Evolutionary conservation across 2,113 vertebrate genomes (phyloP).

Genomic region (Dryoscopus gambensis): DNA sequence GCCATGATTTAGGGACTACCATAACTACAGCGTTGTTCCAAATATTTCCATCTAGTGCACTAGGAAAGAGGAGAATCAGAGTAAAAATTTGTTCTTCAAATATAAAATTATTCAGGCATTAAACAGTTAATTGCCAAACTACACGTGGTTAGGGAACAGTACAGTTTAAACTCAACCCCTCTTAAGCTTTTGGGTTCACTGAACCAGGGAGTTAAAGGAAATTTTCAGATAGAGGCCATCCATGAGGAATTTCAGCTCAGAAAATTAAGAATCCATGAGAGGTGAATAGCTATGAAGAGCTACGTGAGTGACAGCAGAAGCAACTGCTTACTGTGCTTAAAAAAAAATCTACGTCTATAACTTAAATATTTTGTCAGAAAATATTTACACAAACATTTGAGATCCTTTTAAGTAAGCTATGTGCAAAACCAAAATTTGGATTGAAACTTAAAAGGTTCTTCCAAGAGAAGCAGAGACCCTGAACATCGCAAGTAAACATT

Average conservation of each 20-base stretch:
- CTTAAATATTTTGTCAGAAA: background rate
- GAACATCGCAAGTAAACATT: background rate
- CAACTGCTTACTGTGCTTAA: background rate
- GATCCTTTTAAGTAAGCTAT: background rate
- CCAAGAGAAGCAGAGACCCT: background rate
- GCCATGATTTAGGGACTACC: background rate
- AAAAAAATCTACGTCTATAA: background rate
- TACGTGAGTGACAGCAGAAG: background rate
- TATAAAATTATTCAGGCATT: background rate
- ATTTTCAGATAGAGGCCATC: background rate
- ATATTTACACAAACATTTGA: background rate
- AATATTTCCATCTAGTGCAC: background rate
- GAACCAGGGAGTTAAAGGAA: background rate
- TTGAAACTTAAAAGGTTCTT: background rate
- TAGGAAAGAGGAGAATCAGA: background rate
- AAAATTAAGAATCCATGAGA: background rate
- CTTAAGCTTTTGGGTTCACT: background rate
- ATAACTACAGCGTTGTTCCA: background rate
- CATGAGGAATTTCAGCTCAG: background rate
- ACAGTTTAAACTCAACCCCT: background rate
- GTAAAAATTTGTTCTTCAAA: background rate
- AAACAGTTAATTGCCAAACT: background rate
- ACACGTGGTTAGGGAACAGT: background rate
- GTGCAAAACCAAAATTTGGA: background rate
- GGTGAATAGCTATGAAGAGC: background rate